Evolutionary conservation across 2,888 invertebrate species (phyloP), one percentile per base, ranked within the genome.

Genomic region (Trichopria drosophilae): DNA sequence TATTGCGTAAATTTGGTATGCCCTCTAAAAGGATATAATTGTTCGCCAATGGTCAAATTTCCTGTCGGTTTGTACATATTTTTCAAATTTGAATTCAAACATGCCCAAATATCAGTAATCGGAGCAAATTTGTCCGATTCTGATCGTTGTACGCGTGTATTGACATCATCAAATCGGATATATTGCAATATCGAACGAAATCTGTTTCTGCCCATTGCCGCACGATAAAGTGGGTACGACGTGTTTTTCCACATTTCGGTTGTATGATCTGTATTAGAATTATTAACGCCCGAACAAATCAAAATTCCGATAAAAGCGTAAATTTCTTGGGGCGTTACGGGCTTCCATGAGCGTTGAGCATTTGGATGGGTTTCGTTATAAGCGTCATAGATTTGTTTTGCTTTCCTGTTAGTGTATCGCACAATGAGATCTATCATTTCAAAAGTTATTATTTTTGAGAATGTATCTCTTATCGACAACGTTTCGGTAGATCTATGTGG

Each of bases 11-110:
- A 68, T 15, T 41, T 49, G n/a, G 63, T 64, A n/a, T 58, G 54
- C n/a, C 63, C 61, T n/a, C 65, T 58, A 42, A 49, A 68, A 18
- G 65, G 61, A 59, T 53, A 67, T 24, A 67, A 57, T 48, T 68
- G 66, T 40, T 68, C 66, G 41, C 68, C 68, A 35, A 68, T 55
- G 26, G 68, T 68, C 15, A 68, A 39, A 55, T 60, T 56, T 42
- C 50, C 67, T 19, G 59, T 56, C 45, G 65, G 61, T 32, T 57
- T 59, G 50, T 69, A 71, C 37, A 57, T 35, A 39, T 57, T 58
- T 18, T 41, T 20, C 31, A 67, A 55, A 62, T 68, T 68, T 29
- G 53, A 45, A 57, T 66, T 69, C 23, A 69, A 19, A 63, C 68
- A 65, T 45, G 39, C 58, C 66, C 66, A 72, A 6, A 64, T 26